Evolutionary conservation across 2,797 vertebrate species (phyloP).

Genomic region (Tauraco hartlaubi): DNA sequence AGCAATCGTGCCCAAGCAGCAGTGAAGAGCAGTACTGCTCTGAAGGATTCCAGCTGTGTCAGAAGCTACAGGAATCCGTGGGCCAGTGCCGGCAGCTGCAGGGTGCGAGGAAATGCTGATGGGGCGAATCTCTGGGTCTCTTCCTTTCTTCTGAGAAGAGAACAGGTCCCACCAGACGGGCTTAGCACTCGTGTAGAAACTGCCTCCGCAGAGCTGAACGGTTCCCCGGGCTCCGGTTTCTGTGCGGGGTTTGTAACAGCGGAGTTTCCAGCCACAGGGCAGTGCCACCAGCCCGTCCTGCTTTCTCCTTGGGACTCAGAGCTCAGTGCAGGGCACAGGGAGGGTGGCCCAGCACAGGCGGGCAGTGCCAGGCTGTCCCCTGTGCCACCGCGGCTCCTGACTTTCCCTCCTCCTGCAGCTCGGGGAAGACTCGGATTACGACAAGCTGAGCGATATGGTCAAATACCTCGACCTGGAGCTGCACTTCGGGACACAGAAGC

Average conservation of each 20-base stretch:
- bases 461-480: slow-evolving; percentile 96
- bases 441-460: slow-evolving; percentile 98
- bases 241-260: neutral
- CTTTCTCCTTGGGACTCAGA: neutral
- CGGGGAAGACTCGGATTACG: slow-evolving; percentile 94
- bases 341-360: neutral
- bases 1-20: neutral
- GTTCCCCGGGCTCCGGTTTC: neutral
- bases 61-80: neutral
- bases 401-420: slow-evolving; percentile 81
- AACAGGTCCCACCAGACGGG: neutral
- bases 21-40: neutral
- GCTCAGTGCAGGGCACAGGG: slow-evolving; percentile 67
- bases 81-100: neutral
- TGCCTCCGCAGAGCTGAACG: neutral
- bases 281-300: neutral
- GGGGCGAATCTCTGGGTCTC: neutral
- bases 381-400: neutral
- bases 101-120: neutral
- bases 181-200: neutral
- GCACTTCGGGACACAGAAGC: slow-evolving; percentile 95
- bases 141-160: neutral
- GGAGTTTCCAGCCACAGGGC: neutral
- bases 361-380: neutral
- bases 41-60: neutral